These are phyloP conservation scores for Stictonetta naevosa DNA, from an alignment of 2,113 vertebrate species.

Conservation along the genomic window DNA sequence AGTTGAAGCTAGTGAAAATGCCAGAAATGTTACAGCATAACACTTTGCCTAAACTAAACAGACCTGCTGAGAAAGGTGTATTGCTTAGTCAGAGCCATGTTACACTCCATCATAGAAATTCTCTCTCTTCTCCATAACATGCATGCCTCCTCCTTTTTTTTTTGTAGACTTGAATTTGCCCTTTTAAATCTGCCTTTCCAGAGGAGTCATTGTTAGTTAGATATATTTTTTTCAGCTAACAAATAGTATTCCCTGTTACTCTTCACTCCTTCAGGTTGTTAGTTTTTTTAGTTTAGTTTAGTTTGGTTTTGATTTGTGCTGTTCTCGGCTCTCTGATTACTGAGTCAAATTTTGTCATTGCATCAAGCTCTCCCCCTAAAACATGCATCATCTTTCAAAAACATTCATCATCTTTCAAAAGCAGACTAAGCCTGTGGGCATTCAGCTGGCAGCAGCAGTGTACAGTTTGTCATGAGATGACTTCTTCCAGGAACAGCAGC, in stretches of 20 bases:
- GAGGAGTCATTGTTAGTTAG: background rate
- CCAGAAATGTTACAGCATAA: background rate
- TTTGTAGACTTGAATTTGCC: background rate
- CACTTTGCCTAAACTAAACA: background rate
- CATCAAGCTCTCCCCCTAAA: background rate
- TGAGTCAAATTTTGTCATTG: background rate
- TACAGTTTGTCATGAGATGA: background rate
- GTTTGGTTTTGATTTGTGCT: background rate
- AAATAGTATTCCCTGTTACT: background rate
- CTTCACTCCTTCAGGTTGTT: background rate
- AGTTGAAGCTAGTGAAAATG: background rate
- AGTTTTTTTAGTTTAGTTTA: background rate
- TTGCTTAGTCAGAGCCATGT: background rate
- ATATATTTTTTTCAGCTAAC: background rate
- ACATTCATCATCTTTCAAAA: slow-evolving; percentile 4
- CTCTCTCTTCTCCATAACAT: background rate
- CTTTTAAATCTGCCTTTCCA: background rate
- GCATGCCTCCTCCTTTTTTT: background rate
- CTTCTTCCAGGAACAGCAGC: slow-evolving; percentile 38
- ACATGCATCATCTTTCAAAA: slow-evolving; percentile 4
- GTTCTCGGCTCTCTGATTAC: background rate
- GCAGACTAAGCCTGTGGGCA: background rate
- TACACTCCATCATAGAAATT: background rate
- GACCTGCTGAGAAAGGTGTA: background rate
- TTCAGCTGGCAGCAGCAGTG: background rate